These are phyloP conservation scores for Emydocephalus ijimae DNA, from an alignment of 2,113 vertebrate genomes.

Conservation along the genomic window DNA sequence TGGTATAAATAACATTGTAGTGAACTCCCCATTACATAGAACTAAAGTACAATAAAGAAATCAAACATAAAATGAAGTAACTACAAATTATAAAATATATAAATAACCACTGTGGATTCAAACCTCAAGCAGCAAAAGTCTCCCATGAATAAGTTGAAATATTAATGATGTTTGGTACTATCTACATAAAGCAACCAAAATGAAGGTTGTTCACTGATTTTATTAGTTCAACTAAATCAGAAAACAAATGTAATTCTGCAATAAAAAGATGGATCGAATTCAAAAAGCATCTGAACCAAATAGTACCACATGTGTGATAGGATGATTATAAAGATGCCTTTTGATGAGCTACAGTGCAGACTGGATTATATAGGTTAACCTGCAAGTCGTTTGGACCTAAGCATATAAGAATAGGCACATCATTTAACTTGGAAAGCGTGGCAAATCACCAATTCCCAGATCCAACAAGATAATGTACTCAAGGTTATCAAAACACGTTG, in stretches of 20 bases:
- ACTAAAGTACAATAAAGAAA: not conserved
- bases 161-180: no score
- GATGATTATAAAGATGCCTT: not conserved
- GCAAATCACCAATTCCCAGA: not conserved
- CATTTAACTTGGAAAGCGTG: not conserved
- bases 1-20: not conserved
- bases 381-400: not conserved
- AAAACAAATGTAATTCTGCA: not conserved
- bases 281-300: not conserved
- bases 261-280: not conserved
- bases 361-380: not conserved
- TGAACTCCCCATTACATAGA: not conserved
- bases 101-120: not conserved
- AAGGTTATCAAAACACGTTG: not conserved
- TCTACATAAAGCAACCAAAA: not conserved
- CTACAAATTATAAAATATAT: not conserved
- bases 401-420: not conserved
- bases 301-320: not conserved
- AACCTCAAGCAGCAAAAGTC: not conserved
- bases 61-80: not conserved
- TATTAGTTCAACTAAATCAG: not conserved
- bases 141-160: not conserved
- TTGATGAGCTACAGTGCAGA: not conserved
- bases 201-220: not conserved
- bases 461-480: not conserved